Conservation (phyloP, 1,140 invertebrate genomes). For the Himalopsyche phryganea region DNA sequence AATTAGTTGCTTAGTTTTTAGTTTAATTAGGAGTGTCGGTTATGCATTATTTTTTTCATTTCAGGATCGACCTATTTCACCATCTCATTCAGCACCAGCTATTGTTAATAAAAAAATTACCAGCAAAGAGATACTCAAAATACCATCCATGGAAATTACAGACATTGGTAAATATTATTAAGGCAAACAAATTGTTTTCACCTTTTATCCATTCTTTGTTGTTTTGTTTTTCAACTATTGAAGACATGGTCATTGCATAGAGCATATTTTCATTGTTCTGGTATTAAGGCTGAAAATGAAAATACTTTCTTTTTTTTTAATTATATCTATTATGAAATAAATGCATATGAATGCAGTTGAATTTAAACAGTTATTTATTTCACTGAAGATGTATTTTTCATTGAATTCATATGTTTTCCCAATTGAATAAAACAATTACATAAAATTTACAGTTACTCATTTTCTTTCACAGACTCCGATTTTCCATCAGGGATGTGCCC, state of each 20-base stretch:
- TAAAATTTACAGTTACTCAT: neutral
- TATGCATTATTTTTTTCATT: constrained; percentile 1
- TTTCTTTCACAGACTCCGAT: neutral
- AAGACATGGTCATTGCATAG: too few relatives aligned
- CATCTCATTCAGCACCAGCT: constrained; percentile 32
- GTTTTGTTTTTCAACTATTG: too few relatives aligned
- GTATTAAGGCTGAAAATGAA: too few relatives aligned
- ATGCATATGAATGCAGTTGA: too few relatives aligned
- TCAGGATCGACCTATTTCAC: constrained; percentile 14
- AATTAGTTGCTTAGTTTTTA: too few relatives aligned
- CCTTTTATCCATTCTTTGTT: too few relatives aligned
- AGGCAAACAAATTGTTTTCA: neutral
- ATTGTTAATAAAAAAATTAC: constrained; percentile 17
- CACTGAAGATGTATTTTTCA: neutral
- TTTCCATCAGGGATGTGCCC: constrained; percentile 1
- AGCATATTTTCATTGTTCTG: too few relatives aligned
- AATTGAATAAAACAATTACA: neutral
- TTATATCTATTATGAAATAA: too few relatives aligned
- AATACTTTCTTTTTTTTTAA: too few relatives aligned
- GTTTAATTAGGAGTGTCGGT: too few relatives aligned
- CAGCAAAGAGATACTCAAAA: constrained; percentile 13
- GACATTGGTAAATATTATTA: constrained; percentile 14
- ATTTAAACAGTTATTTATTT: too few relatives aligned
- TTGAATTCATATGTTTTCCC: neutral
- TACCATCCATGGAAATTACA: constrained; percentile 19